Base-by-base conservation (phyloP, 1,140 invertebrate species). In the Myzus persicae region DNA sequence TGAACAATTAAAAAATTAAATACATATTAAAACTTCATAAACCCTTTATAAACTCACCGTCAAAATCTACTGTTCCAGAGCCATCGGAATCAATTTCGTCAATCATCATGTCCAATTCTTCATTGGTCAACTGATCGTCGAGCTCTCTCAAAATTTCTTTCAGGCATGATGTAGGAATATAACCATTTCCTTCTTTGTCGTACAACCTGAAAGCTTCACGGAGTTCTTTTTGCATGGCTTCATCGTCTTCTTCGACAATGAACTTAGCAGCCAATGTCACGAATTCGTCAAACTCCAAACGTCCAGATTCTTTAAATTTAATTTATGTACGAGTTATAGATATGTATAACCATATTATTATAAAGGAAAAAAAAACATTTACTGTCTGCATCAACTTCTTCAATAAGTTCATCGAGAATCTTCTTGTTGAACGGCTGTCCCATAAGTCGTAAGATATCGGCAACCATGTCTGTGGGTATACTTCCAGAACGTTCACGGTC, bases 21-120 rank as follows among this genome's bases (percentile, higher is more conserved):
- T 9, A 44, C 42, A n/a, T 44, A 8, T 8, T 44, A 44, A 44
- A 6, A 44, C 42, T 44, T 44, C 31, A 40, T 40, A 36, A 59
- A 90, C 67, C 24, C 11, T 89, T 90, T 90, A 54, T 31, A n/a
- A 82, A 94, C 94, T 95, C 94, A 97, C 96, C 96, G 95, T 97
- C 96, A 94, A 96, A 97, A 95, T 97, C 96, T 76, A 98, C 97
- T 81, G 97, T 98, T 94, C 97, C 97, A 93, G 98, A 99, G 94
- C 98, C 98, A 95, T 99, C 98, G 93, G 98, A 98, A 95, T 99
- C 98, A 95, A 99, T 99, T 96, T 99, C 98, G 94, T 98, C 98
- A 95, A 99, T 99, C 97, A 99, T 99, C 95, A 98, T 98, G 94
- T 99, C 98, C 94, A 99, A 96, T 95, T 99, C 98, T 93, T 98